Evolutionary conservation across 2,113 vertebrate species (phyloP).

Genomic region (Psammodynastes pulverulentus): DNA sequence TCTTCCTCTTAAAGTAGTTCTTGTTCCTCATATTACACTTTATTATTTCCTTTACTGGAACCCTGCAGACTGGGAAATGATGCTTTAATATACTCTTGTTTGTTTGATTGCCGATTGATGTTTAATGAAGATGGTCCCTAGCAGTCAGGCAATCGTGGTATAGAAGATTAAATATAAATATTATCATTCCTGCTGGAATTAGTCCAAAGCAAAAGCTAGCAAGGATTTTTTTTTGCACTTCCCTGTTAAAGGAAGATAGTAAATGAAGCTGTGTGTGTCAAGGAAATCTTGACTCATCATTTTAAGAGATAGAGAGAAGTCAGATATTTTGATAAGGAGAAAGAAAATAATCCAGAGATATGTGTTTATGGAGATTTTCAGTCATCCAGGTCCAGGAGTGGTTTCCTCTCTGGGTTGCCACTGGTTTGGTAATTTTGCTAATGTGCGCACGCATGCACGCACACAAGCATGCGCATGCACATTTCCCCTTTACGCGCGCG

Average conservation of each 20-base stretch:
- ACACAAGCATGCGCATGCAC: too few species aligned
- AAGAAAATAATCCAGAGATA: background rate
- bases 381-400: too few species aligned
- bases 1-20: conserved; percentile 70
- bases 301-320: background rate
- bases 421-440: too few species aligned
- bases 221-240: conserved; percentile 8
- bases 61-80: conserved; percentile 63
- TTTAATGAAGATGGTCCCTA: conserved; percentile 65
- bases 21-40: conserved; percentile 70
- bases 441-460: too few species aligned
- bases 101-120: conserved; percentile 65
- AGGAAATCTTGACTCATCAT: background rate
- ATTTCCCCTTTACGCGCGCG: too few species aligned
- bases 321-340: background rate
- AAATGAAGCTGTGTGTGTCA: background rate
- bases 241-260: background rate
- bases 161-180: conserved; percentile 64
- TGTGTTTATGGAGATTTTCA: background rate
- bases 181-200: background rate
- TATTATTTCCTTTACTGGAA: conserved; percentile 72
- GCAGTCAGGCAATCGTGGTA: conserved; percentile 30
- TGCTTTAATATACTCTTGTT: conserved; percentile 70
- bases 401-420: too few species aligned
- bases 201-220: conserved; percentile 20